phyloP scores from a whole-genome alignment of 2,888 invertebrate genomes.

The Caenorhabditis sinica region DNA sequence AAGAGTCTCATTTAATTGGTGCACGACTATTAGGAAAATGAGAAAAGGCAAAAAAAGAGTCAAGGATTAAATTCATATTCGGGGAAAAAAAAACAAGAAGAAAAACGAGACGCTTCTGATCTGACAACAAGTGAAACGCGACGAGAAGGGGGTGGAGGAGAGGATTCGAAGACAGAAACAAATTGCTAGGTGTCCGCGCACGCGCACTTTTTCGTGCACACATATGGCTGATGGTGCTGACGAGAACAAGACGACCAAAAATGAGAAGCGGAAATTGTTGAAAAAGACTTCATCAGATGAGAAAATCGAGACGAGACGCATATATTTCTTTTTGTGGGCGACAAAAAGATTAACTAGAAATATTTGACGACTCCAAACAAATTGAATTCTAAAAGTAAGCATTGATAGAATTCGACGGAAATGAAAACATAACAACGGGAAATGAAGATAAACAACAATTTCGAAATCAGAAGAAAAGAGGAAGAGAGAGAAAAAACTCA shows the following conservation, averaged over 20 bases:
- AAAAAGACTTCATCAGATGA: slow-evolving; percentile 3
- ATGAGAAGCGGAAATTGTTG: neutral
- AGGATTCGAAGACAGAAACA: neutral
- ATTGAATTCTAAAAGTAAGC: neutral
- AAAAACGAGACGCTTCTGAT: too few species aligned
- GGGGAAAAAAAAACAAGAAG: too few species aligned
- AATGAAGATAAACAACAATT: neutral
- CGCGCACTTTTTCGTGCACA: neutral
- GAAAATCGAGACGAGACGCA: slow-evolving; percentile 6
- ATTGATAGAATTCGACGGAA: neutral
- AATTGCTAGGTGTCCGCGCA: neutral
- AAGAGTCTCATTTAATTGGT: too few species aligned
- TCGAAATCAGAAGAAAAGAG: too few species aligned
- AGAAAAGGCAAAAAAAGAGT: too few species aligned
- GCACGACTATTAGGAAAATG: too few species aligned
- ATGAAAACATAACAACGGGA: neutral
- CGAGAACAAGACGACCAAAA: neutral
- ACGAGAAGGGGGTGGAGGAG: neutral
- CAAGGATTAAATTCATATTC: too few species aligned
- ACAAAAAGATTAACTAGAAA: neutral
- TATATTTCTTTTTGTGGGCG: neutral
- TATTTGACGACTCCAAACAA: neutral
- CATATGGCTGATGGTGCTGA: neutral
- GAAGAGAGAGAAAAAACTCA: too few species aligned
- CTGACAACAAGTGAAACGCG: neutral